phyloP scores from a whole-genome alignment of 2,113 vertebrate species.

The Pionites leucogaster region DNA sequence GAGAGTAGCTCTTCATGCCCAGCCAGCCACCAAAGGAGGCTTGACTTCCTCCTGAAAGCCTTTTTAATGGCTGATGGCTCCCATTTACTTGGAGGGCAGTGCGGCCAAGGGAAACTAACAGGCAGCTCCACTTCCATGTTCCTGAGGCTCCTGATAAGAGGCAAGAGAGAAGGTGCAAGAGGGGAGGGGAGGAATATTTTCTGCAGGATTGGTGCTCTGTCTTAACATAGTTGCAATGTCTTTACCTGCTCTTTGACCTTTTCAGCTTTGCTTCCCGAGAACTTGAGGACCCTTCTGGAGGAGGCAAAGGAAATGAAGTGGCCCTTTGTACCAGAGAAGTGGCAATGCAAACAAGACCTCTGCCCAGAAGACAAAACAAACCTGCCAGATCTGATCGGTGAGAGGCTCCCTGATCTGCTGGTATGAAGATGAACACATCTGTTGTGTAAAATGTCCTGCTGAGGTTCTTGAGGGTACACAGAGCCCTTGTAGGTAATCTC shows the following conservation, averaged over 20 bases:
- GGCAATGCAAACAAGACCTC: conserved; percentile 91
- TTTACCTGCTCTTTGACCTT: conserved; percentile 80
- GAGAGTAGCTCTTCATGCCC: conserved; percentile 43
- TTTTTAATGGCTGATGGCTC: conserved; percentile 68
- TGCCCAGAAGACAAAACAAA: conserved; percentile 88
- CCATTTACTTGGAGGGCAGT: conserved; percentile 75
- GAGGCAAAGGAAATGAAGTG: conserved; percentile 93
- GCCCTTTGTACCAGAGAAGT: conserved; percentile 96
- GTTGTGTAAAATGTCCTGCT: not conserved
- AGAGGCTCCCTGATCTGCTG: conserved; percentile 82
- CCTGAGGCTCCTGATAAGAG: conserved; percentile 12
- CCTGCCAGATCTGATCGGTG: conserved; percentile 84
- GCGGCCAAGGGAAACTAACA: conserved; percentile 55
- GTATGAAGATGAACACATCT: conserved; percentile 72
- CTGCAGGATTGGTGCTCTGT: conserved; percentile 22
- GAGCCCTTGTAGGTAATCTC: not conserved
- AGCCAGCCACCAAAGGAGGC: not conserved
- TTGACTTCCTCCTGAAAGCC: conserved; percentile 71
- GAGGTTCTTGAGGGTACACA: not conserved
- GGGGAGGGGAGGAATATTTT: not conserved
- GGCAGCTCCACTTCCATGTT: not conserved
- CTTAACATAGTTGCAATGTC: conserved; percentile 11
- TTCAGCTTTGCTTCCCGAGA: conserved; percentile 82
- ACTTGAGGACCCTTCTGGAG: conserved; percentile 85
- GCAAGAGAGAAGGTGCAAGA: not conserved